These are phyloP conservation scores for Nudaria mundana DNA, from an alignment of 2,888 invertebrate genomes.

Conservation along the genomic window DNA sequence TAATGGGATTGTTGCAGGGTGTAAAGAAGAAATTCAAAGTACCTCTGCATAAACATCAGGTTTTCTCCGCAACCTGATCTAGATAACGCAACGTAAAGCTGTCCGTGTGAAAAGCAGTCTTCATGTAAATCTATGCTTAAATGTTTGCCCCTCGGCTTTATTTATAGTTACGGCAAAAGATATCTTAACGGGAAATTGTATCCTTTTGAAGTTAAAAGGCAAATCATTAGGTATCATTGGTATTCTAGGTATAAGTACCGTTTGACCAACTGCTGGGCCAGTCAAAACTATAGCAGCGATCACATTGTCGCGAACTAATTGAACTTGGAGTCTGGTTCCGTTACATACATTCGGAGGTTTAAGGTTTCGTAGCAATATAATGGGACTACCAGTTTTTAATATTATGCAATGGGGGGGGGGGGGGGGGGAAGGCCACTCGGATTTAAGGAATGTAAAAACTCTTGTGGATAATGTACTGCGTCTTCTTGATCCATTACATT, in stretches of 20 bases:
- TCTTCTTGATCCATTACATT: conserved; percentile 25
- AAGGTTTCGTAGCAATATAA: too few species aligned
- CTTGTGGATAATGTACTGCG: conserved; percentile 27
- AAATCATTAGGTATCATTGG: conserved; percentile 22
- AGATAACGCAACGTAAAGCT: too few species aligned
- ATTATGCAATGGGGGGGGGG: too few species aligned
- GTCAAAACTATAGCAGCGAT: conserved; percentile 18
- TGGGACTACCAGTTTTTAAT: conserved; percentile 21
- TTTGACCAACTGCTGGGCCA: conserved; percentile 16
- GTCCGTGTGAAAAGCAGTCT: too few species aligned
- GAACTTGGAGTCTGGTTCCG: conserved; percentile 9
- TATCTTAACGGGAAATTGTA: conserved; percentile 16
- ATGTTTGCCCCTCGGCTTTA: conserved; percentile 23
- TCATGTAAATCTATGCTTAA: too few species aligned
- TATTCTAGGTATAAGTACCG: conserved; percentile 21
- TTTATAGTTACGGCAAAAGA: conserved; percentile 21
- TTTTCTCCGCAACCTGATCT: conserved; percentile 19
- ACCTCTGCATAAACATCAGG: too few species aligned
- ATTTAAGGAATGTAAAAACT: conserved; percentile 34
- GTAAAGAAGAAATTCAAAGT: too few species aligned
- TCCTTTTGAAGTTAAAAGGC: conserved; percentile 23
- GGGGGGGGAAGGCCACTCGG: conserved; percentile 24
- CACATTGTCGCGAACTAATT: conserved; percentile 14
- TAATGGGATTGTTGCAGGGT: too few species aligned
- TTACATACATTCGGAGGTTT: conserved; percentile 10